Base-by-base conservation (phyloP, 2,888 invertebrate genomes). In the Strigamia transsilvanica region DNA sequence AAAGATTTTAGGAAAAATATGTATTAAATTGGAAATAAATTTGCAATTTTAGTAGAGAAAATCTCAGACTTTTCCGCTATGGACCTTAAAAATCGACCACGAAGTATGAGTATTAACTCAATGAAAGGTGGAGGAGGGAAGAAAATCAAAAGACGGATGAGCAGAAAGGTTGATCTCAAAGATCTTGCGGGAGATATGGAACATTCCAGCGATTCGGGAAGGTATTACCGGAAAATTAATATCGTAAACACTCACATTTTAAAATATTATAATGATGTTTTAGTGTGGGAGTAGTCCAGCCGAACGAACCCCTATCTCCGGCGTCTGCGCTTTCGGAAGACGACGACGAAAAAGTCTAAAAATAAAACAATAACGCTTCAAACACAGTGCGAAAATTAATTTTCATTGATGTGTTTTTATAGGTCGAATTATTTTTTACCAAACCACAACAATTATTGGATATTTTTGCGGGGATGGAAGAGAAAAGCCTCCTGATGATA, bases 391-490 rank as follows among this genome's bases (percentile, higher is more conserved):
- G 27, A 27, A 27, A 27, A 27, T 27, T 27, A 27, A 27, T 27
- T 15, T 51, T 2, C 0, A 51, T 51, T 10, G n/a, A n/a, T n/a
- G 7, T 51, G 1, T 51, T 51, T 51, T 18, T 3, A 9, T 27
- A 73, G 73, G 73, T 32, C 15, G 73, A 73, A 2, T 1, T 73
- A 6, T 73, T 9, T 73, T 73, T 73, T n/a, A 73, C 6, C 27
- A 73, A 73, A 73, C 73, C 73, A 13, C 73, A 73, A 73, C 73
- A 73, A 73, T 27, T 73, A 27, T 32, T 73, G 5, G 73, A 73
- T 73, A 73, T 73, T 73, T 73, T 73, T 73, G 27, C 27, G 12
- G 73, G 32, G 7, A 73, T 73, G 73, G 73, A 73, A 32, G 73
- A 73, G n/a, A 73, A 27, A 73, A 73, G 73, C 23, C 27, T 73